A percentile compares a stretch with the other conserved stretches of the same genome.
These are phyloP conservation scores for Strix aluco DNA, from an alignment of 2,113 vertebrate species.

Conservation along the genomic window DNA sequence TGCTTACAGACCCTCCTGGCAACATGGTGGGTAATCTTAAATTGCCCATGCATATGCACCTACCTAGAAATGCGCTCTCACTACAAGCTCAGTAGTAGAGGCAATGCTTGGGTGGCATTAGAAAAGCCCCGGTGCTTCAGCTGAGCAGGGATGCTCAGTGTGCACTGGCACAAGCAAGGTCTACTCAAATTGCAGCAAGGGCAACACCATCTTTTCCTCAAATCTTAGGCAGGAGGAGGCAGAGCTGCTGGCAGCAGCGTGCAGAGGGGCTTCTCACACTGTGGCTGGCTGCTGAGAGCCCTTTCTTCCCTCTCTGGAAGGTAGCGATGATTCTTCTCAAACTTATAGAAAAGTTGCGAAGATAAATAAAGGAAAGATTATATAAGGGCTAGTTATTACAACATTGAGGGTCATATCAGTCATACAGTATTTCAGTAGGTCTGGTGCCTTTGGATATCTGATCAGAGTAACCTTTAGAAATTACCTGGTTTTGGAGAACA, in stretches of 20 bases:
- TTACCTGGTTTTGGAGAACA: background rate
- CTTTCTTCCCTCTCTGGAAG: background rate
- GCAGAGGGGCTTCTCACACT: rapidly evolving
- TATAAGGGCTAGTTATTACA: background rate
- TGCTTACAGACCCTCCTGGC: background rate
- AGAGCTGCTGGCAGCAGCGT: background rate
- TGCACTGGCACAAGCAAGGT: background rate
- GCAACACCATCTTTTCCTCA: background rate
- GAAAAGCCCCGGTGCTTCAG: background rate
- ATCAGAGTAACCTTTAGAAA: background rate
- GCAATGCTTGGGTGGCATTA: background rate
- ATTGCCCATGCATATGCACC: background rate
- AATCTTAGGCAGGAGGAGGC: background rate
- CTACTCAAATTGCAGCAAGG: background rate
- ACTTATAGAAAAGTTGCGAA: background rate
- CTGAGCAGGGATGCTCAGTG: background rate
- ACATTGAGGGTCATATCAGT: background rate
- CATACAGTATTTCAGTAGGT: background rate
- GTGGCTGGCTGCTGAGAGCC: background rate
- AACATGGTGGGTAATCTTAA: background rate
- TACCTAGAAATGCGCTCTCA: background rate
- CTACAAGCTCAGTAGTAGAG: background rate
- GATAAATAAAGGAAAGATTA: background rate
- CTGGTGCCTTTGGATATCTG: background rate
- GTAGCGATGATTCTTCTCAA: rapidly evolving